Conservation (phyloP, 1,140 invertebrate genomes). For the Lordiphosa collinella region DNA sequence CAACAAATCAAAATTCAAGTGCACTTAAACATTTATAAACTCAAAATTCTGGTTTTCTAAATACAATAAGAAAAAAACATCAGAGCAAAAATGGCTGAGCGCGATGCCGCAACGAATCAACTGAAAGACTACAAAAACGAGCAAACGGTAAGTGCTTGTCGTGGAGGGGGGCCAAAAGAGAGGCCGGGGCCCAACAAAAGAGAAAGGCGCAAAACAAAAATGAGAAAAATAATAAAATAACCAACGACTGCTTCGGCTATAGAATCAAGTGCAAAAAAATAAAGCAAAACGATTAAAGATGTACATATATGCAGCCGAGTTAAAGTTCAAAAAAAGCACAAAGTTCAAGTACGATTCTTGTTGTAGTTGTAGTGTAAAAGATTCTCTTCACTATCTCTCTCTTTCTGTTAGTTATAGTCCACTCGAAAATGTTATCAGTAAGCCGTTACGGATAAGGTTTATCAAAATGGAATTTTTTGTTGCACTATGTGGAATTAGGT, state of each 20-base stretch:
- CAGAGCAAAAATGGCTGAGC: slow-evolving; percentile 79
- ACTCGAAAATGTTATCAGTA: no score
- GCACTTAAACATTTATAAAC: neutral
- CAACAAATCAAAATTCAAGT: neutral
- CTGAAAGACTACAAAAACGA: slow-evolving; percentile 84
- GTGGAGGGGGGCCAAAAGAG: slow-evolving; percentile 16
- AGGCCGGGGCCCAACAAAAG: neutral
- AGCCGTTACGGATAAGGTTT: no score
- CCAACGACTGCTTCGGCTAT: neutral
- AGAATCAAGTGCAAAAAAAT: slow-evolving; percentile 3
- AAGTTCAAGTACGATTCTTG: no score
- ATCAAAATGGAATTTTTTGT: no score
- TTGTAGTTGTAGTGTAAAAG: no score
- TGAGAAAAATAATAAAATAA: neutral
- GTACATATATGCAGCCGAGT: no score
- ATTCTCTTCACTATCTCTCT: no score
- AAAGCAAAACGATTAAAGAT: no score
- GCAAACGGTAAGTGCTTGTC: slow-evolving; percentile 81
- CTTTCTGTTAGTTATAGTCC: no score
- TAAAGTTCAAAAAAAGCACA: no score
- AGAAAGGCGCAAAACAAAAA: slow-evolving; percentile 2
- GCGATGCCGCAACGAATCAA: slow-evolving; percentile 86
- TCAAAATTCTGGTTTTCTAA: slow-evolving; percentile 48
- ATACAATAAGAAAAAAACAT: slow-evolving; percentile 20
- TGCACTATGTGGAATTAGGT: no score